A percentile compares a stretch with the other conserved stretches of the same genome.
Conservation (phyloP, 2,888 invertebrate species). For the Andrena haemorrhoa region DNA sequence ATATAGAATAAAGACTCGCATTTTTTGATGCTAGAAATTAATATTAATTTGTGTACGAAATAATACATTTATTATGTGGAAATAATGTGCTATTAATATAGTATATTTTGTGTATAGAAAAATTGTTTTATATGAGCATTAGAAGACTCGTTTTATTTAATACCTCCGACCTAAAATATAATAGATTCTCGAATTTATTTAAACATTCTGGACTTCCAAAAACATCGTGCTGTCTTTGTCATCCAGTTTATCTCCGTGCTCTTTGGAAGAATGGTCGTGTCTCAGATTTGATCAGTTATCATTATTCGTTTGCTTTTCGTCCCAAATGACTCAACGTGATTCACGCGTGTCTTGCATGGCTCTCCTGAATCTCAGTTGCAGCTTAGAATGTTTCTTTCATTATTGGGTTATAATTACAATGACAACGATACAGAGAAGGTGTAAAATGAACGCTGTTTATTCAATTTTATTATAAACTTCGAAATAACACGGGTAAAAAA, state of each 20-base stretch:
- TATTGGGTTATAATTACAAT: not conserved
- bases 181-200: not conserved
- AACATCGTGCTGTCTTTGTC: not conserved
- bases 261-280: not conserved
- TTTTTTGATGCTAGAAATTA: too few species aligned
- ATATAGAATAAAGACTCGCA: too few species aligned
- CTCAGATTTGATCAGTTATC: conserved; percentile 7
- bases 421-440: too few species aligned
- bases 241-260: conserved; percentile 17
- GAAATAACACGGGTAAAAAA: too few species aligned
- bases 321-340: conserved; percentile 31
- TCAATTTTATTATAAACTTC: not conserved
- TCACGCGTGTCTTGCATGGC: not conserved
- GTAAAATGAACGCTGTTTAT: conserved; percentile 1
- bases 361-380: not conserved
- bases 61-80: not conserved
- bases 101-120: not conserved
- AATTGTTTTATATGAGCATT: not conserved
- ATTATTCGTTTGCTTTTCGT: conserved; percentile 13
- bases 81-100: not conserved
- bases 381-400: not conserved
- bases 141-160: not conserved
- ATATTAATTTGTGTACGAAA: not conserved
- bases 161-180: not conserved
- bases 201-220: not conserved